Evolutionary conservation across 2,113 vertebrate species (phyloP), one percentile per base, ranked within the genome.

Genomic region (Brevimyrus niger): DNA sequence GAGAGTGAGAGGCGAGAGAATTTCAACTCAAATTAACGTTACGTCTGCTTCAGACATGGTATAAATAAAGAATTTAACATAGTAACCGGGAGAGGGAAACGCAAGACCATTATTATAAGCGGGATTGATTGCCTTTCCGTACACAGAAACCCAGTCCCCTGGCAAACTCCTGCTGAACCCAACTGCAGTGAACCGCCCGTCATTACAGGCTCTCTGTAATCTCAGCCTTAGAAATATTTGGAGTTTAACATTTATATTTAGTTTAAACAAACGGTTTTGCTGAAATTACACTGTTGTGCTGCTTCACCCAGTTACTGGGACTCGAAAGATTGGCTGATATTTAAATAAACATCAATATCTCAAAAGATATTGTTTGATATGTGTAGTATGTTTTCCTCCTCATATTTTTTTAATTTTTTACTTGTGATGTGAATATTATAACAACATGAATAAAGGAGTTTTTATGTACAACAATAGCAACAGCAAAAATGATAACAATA

Each of bases 11-110:
- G 97, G 97, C 96, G 96, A 97, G 96, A 95, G 96, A 97, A 98
- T 98, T 98, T 98, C 97, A 97, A 96, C 97, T 99, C 97, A 98
- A 98, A 99, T 99, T 99, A 99, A 98, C 98, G 97, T 98, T 97
- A 96, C 98, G 98, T 97, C 98, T 98, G 97, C 97, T 97, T 96
- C 97, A 97, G 97, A 98, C 98, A 98, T 95, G 97, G 98, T 97
- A 98, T 97, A 98, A 99, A 99, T 99, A 99, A 98, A 98, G 97
- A 98, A 99, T 98, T 98, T 97, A 98, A 98, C 96, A 96, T 97
- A 97, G 97, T 96, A 97, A 97, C 96, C 96, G 96, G 96, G 94
- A 94, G 96, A 93, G 95, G 94, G 90, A 94, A 93, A 93, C 92
- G 94, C 93, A 93, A 90, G 91, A 91, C 90, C 90, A 76, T 94